phyloP scores from a whole-genome alignment of 2,797 vertebrate genomes.

The Lindbergichthys nudifrons region DNA sequence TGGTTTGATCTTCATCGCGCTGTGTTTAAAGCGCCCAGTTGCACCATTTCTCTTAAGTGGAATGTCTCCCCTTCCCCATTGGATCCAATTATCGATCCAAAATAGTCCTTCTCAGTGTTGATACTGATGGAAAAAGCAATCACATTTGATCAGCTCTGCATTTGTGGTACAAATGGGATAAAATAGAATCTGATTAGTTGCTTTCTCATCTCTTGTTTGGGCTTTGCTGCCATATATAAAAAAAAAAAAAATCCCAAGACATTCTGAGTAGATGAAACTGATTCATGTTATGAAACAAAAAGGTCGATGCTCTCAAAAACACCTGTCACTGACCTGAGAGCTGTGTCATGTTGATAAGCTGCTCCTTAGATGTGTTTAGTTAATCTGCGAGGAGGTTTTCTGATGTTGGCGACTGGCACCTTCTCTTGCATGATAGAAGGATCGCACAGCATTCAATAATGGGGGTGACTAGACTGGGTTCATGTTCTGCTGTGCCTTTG shows the following conservation, averaged over 20 bases:
- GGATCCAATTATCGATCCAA: conserved; percentile 2
- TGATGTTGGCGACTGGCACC: conserved; percentile 2
- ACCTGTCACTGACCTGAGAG: conserved; percentile 1
- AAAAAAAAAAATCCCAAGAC: background rate
- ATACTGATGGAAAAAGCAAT: conserved; percentile 24
- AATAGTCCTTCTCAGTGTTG: background rate
- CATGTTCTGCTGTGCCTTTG: conserved; percentile 6
- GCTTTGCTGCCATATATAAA: conserved; percentile 3
- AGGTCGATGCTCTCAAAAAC: background rate
- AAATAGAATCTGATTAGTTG: background rate
- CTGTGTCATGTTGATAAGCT: conserved; percentile 12
- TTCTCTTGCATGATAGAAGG: conserved; percentile 6
- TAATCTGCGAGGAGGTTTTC: conserved; percentile 13
- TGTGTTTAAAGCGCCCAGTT: conserved; percentile 35
- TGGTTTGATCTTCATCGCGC: conserved; percentile 25
- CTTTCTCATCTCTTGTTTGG: conserved; percentile 16
- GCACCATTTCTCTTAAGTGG: conserved; percentile 27
- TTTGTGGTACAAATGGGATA: conserved; percentile 1
- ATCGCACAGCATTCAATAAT: background rate
- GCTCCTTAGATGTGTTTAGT: background rate
- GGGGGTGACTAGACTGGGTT: background rate
- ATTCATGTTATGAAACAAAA: background rate
- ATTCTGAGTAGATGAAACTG: background rate
- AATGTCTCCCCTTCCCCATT: conserved; percentile 40
- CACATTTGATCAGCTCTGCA: conserved; percentile 16